Evolutionary conservation across 2,888 invertebrate species (phyloP), one percentile per base, ranked within the genome.

Genomic region (Drosophila colorata): DNA sequence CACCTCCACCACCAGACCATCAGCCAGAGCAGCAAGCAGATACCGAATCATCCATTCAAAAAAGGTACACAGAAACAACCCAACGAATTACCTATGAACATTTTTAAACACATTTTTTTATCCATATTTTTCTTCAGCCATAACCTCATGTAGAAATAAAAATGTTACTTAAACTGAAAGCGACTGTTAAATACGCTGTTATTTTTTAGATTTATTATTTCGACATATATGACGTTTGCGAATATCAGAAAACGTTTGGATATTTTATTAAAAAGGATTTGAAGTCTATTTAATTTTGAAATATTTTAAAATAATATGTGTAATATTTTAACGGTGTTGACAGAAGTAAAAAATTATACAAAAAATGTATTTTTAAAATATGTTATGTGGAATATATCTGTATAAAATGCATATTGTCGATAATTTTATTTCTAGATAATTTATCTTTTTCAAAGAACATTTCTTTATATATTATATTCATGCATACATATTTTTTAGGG

Each of bases 101-200:
- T 35, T 59, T 59, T 56, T 46, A 53, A 63, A 56, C 40, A 69
- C 56, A 74, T 64, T 69, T 74, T 74, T 57, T 55, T 69, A 52
- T 46, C 44, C 65, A 65, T 64, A 53, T 68, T 46, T 48, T 52
- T 41, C 11, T 33, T 37, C 23, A 11, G 23, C 16, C 41, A 23
- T 41, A 16, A 8, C 41, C 23, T 20, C n/a, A n/a, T 33, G 9
- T 13, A 37, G 6, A 13, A 41, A 13, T 18, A 18, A 2, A 38
- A 25, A 11, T 14, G 11, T 2, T 20, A 25, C 2, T 25, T 14
- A 9, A 0, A 9, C 0, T 9, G 16, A 20, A 16, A 7, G 11
- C 35, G 43, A 56, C 28, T 28, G 4, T 2, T 0, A 25, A 18
- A 71, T 67, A 47, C 71, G 13, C 67, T 13, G 33, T 72, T 33